Evolutionary conservation across 92 coral and sea anemone species (phyloP).

Genomic region (Umimayanthus kanabou): DNA sequence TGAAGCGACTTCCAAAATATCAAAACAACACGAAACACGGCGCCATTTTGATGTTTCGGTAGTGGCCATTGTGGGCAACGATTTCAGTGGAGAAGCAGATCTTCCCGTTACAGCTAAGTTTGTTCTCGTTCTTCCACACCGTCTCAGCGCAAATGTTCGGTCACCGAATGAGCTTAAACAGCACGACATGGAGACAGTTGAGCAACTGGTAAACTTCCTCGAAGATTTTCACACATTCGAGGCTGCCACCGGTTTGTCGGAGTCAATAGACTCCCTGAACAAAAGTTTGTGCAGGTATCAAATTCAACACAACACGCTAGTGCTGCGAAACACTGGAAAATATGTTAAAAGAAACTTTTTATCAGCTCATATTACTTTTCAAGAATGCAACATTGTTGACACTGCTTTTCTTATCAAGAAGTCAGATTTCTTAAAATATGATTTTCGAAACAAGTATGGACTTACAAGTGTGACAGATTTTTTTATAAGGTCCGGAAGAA

Average conservation of each 20-base stretch:
- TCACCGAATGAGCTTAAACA: background rate
- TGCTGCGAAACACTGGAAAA: slow-evolving; percentile 27
- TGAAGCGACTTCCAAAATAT: slow-evolving; percentile 1
- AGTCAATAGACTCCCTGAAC: background rate
- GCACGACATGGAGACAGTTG: background rate
- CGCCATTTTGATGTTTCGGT: slow-evolving; percentile 3
- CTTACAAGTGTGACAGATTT: background rate
- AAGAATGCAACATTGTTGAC: slow-evolving; percentile 31
- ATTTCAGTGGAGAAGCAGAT: slow-evolving; percentile 14
- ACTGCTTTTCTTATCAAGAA: slow-evolving; percentile 39
- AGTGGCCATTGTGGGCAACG: slow-evolving; percentile 32
- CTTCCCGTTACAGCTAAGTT: background rate
- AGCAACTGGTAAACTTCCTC: slow-evolving; percentile 17
- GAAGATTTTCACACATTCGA: slow-evolving; percentile 13
- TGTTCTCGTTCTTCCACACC: slow-evolving; percentile 24
- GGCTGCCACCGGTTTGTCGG: slow-evolving; percentile 35
- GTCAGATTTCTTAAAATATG: background rate
- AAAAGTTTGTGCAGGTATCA: slow-evolving; percentile 28
- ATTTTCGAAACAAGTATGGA: slow-evolving; percentile 25
- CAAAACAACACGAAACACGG: background rate
- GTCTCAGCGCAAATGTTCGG: background rate
- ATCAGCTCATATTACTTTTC: slow-evolving; percentile 6
- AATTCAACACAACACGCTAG: slow-evolving; percentile 5
- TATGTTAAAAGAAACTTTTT: background rate
- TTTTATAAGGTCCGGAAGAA: slow-evolving; percentile 27